Percentiles rank a stretch among this genome's conserved stretches.
These are phyloP conservation scores for Metopia argyrocephala DNA, from an alignment of 2,888 invertebrate species.

Conservation along the genomic window DNA sequence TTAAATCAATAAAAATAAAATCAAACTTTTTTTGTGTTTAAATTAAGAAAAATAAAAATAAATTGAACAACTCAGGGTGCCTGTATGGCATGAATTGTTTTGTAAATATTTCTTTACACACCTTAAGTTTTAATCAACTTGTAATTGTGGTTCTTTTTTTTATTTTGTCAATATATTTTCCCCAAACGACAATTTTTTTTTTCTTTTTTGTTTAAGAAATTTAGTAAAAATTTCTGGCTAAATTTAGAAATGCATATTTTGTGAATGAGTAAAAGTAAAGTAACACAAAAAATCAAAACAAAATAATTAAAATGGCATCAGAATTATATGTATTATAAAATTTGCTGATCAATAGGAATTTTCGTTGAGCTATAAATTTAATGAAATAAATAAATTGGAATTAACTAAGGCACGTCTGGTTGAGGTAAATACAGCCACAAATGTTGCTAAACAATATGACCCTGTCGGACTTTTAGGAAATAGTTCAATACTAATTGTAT, in stretches of 20 bases:
- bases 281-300: slow-evolving; percentile 8
- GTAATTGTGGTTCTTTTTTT: slow-evolving; percentile 17
- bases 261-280: slow-evolving; percentile 57
- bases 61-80: slow-evolving; percentile 37
- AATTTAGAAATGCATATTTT: slow-evolving; percentile 57
- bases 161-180: slow-evolving; percentile 16
- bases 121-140: slow-evolving; percentile 47
- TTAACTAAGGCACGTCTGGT: no score
- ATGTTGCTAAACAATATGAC: neutral
- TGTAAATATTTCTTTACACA: slow-evolving; percentile 41
- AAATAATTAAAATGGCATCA: slow-evolving; percentile 4
- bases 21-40: slow-evolving; percentile 30
- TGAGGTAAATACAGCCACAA: neutral
- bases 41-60: slow-evolving; percentile 13
- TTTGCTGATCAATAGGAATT: neutral
- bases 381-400: no score
- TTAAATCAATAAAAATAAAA: slow-evolving; percentile 18
- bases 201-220: neutral
- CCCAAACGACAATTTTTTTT: slow-evolving; percentile 5
- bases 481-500: no score
- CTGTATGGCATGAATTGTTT: slow-evolving; percentile 30
- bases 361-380: neutral
- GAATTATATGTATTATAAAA: neutral
- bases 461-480: no score
- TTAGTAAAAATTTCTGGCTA: slow-evolving; percentile 26